Percentiles rank a stretch among this genome's conserved stretches.
phyloP scores from a whole-genome alignment of 2,888 invertebrate species.

The Apantesis nais region DNA sequence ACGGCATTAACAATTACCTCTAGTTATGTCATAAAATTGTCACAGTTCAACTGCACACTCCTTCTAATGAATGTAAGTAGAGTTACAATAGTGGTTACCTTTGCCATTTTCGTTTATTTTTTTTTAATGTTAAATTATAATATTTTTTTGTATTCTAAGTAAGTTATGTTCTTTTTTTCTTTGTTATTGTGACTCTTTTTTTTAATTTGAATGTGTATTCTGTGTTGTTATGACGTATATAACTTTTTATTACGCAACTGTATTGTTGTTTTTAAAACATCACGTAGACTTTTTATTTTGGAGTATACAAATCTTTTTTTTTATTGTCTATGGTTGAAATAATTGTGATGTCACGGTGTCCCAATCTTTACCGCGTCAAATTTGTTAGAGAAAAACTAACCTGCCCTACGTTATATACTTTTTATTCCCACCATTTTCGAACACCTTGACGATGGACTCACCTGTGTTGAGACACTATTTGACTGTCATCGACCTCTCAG shows the following conservation, averaged over 20 bases:
- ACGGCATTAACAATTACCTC: constrained; percentile 39
- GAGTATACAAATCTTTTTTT: not conserved
- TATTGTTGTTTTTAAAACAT: not conserved
- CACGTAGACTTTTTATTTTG: not conserved
- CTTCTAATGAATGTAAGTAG: constrained; percentile 32
- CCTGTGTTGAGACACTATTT: constrained; percentile 14
- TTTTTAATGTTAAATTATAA: not conserved
- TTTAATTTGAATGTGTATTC: not conserved
- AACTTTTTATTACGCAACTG: not conserved
- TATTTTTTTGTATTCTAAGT: too few relatives aligned
- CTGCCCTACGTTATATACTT: constrained; percentile 16
- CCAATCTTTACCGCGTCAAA: constrained; percentile 16
- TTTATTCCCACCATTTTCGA: constrained; percentile 26
- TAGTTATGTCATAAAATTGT: constrained; percentile 51
- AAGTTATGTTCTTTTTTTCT: not conserved
- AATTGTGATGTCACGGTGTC: constrained; percentile 7
- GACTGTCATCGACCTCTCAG: constrained; percentile 41
- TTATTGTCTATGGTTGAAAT: not conserved
- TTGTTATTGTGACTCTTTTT: not conserved
- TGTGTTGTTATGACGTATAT: not conserved
- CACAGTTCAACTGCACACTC: constrained; percentile 34
- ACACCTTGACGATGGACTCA: constrained; percentile 27
- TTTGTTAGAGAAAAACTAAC: constrained; percentile 18
- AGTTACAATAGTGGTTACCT: constrained; percentile 21
- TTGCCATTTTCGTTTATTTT: not conserved